These are phyloP conservation scores for Myoxocephalus aenaeus DNA, from an alignment of 2,797 vertebrate species.

Conservation along the genomic window DNA sequence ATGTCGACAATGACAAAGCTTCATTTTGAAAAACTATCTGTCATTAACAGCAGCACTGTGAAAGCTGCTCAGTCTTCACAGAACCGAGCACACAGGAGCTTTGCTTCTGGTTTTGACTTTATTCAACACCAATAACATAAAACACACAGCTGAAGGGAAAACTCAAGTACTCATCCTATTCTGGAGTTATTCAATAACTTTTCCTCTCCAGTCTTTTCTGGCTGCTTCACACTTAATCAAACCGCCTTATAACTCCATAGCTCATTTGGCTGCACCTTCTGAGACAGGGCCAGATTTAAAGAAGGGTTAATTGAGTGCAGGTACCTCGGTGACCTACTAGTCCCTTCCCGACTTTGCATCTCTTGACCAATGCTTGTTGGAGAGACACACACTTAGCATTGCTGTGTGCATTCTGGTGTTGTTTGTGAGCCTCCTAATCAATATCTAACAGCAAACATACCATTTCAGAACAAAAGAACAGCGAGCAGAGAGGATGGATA, in stretches of 20 bases:
- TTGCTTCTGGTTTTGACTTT: constrained; percentile 32
- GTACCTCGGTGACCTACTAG: constrained; percentile 39
- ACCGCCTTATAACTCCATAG: constrained; percentile 56
- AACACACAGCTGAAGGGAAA: constrained; percentile 19
- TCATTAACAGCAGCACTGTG: constrained; percentile 21
- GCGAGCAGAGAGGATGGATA: constrained; percentile 1
- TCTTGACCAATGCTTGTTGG: constrained; percentile 12
- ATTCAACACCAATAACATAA: constrained; percentile 23
- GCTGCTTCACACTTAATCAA: constrained; percentile 56
- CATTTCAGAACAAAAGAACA: not conserved
- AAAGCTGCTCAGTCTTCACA: constrained; percentile 23
- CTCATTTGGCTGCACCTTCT: constrained; percentile 59
- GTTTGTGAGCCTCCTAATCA: constrained; percentile 7
- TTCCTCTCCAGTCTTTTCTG: constrained; percentile 26
- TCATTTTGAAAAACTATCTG: constrained; percentile 8
- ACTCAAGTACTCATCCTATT: not conserved
- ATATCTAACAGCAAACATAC: not conserved
- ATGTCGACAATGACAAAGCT: constrained; percentile 9
- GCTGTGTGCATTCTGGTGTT: constrained; percentile 9
- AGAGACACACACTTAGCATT: constrained; percentile 4
- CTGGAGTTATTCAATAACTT: constrained; percentile 26
- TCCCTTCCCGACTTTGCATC: constrained; percentile 28
- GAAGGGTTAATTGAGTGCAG: constrained; percentile 68
- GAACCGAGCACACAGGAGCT: constrained; percentile 37
- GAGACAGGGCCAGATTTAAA: constrained; percentile 44